phyloP scores from a whole-genome alignment of 1,140 invertebrate species.

The Carposina sasakii region DNA sequence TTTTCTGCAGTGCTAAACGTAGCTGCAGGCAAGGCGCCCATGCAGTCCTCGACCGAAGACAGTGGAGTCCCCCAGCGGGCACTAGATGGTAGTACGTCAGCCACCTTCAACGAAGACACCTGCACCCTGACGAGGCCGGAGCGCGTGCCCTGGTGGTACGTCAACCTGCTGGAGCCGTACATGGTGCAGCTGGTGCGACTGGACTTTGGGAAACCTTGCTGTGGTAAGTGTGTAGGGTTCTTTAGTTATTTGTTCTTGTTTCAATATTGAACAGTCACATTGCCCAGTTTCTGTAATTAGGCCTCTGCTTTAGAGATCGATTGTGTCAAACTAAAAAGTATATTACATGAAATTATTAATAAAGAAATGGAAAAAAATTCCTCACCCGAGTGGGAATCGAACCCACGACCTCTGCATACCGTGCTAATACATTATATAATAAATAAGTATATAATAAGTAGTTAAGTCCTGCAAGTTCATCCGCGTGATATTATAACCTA shows the following conservation, averaged over 20 bases:
- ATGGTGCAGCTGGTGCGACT: constrained; percentile 94
- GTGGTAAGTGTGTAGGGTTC: constrained; percentile 83
- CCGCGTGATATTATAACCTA: too few relatives aligned
- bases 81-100: constrained; percentile 91
- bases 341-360: too few relatives aligned
- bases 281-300: too few relatives aligned
- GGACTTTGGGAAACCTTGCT: constrained; percentile 94
- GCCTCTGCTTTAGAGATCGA: too few relatives aligned
- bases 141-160: constrained; percentile 94
- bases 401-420: too few relatives aligned
- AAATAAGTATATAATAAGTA: too few relatives aligned
- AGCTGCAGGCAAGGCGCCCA: constrained; percentile 94
- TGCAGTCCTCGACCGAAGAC: constrained; percentile 90
- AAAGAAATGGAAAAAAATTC: too few relatives aligned
- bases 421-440: too few relatives aligned
- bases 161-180: constrained; percentile 94
- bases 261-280: too few relatives aligned
- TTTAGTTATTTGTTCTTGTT: constrained; percentile 1
- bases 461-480: too few relatives aligned
- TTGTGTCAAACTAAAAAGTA: too few relatives aligned
- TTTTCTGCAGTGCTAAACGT: constrained; percentile 91
- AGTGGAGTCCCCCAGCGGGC: constrained; percentile 92
- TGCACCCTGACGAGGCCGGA: constrained; percentile 91
- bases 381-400: too few relatives aligned
- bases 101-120: constrained; percentile 86